Conservation (phyloP, 1,140 invertebrate species). For the Bombus cullumanus region DNA sequence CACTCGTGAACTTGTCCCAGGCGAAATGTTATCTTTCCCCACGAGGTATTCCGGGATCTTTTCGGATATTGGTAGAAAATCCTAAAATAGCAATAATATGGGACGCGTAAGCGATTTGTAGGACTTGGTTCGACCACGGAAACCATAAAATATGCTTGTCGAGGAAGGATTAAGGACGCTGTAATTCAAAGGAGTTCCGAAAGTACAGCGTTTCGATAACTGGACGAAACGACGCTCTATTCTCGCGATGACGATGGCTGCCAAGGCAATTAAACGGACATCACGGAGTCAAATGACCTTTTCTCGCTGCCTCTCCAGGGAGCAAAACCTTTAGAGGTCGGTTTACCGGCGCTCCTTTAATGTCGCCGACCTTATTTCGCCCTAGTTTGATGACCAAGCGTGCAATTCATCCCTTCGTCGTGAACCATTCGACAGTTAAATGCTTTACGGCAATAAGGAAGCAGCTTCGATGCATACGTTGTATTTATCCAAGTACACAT, state of each 20-base stretch:
- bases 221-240: background rate
- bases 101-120: too few relatives aligned
- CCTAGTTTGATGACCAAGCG: background rate
- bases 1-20: background rate
- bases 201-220: background rate
- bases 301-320: background rate
- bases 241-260: background rate
- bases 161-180: background rate
- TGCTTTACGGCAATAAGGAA: too few relatives aligned
- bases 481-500: too few relatives aligned
- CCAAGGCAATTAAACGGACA: conserved; percentile 25
- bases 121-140: too few relatives aligned
- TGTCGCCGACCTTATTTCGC: background rate
- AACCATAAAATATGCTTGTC: too few relatives aligned
- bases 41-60: background rate
- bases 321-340: conserved; percentile 1
- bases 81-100: too few relatives aligned
- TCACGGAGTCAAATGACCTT: conserved; percentile 12
- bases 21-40: background rate
- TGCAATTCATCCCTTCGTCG: background rate
- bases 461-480: too few relatives aligned
- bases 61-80: background rate
- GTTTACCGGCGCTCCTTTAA: conserved; percentile 9
- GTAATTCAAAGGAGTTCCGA: background rate
- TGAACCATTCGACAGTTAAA: background rate